These are phyloP conservation scores for Silurus lanzhouensis DNA, from an alignment of 2,797 vertebrate genomes.

Conservation along the genomic window DNA sequence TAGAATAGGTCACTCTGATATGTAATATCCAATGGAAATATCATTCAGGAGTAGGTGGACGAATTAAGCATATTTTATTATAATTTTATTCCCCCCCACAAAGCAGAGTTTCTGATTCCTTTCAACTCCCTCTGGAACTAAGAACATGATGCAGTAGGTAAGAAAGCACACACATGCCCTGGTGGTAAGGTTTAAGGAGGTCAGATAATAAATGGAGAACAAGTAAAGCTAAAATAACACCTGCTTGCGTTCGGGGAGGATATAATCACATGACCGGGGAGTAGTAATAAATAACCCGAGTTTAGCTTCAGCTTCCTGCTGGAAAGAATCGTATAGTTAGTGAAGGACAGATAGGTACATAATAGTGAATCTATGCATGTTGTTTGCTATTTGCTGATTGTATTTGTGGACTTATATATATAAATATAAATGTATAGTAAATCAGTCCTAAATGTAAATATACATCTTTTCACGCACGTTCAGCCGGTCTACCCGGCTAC, in stretches of 20 bases:
- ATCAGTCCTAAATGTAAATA: conserved; percentile 45
- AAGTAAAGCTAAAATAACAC: conserved; percentile 59
- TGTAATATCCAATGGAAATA: conserved; percentile 49
- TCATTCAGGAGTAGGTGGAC: conserved; percentile 50
- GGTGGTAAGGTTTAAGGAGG: conserved; percentile 19
- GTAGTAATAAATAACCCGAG: background rate
- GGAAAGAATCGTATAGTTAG: conserved; percentile 45
- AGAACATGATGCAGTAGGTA: conserved; percentile 50
- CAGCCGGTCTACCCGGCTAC: conserved; percentile 53
- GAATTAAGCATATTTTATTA: conserved; percentile 53
- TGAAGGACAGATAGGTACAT: background rate
- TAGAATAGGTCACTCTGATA: conserved; percentile 49
- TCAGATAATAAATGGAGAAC: conserved; percentile 56
- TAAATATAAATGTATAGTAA: conserved; percentile 1
- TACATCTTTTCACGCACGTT: conserved; percentile 38
- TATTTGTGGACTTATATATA: conserved; percentile 13
- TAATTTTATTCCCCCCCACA: conserved; percentile 36
- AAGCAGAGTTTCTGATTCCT: conserved; percentile 34
- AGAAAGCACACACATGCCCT: conserved; percentile 40
- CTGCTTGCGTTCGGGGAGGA: conserved; percentile 61
- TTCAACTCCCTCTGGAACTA: conserved; percentile 46
- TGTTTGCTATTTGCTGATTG: conserved; percentile 75
- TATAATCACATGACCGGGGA: conserved; percentile 54
- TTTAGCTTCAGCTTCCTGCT: conserved; percentile 49
- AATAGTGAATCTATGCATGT: background rate